Base-by-base conservation (phyloP, 1,140 invertebrate species). In the Achatina immaculata region DNA sequence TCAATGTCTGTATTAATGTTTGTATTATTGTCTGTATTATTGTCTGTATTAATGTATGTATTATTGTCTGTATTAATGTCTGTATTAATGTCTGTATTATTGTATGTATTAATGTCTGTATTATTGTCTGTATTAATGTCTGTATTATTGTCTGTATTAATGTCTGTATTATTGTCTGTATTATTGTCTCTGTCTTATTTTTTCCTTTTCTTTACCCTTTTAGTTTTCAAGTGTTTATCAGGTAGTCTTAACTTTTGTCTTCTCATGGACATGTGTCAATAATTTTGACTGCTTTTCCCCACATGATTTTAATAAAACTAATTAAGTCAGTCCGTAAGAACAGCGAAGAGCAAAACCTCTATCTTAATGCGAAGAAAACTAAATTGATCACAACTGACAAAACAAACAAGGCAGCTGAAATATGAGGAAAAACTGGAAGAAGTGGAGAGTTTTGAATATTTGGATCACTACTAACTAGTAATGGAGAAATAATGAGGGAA, bases 161-260 rank as follows among this genome's bases (percentile, higher is more conserved):
- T 45, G 43, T 45, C 28, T 38, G 43, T 38, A 24, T 45, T 7
- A 21, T 28, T 45, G 43, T 74, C 28, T 45, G 43, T 74, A 14
- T 45, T 28, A 43, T 28, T 45, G 43, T 74, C 4, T 19, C 24
- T 72, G 11, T 72, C 7, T 36, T 72, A 36, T 36, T 16, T 72
- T 72, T 72, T 36, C 40, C 40, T 16, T 72, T 42, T 36, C 40
- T 42, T 72, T 72, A 14, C 51, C 24, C 28, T 34, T 19, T 24
- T 68, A 24, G 28, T 69, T 31, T 42, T 80, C 3, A 42, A 77
- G 66, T 78, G 68, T n/a, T 72, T 68, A 34, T 48, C 74, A 42
- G 81, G 65, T 0, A 78, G 43, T 19, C 66, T 69, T 34, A 28
- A 51, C 11, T 51, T 14, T 28, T 1, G 36, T 42, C 19, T 43